Conservation (phyloP, 2,888 invertebrate species). For the Apocheima hispidaria region DNA sequence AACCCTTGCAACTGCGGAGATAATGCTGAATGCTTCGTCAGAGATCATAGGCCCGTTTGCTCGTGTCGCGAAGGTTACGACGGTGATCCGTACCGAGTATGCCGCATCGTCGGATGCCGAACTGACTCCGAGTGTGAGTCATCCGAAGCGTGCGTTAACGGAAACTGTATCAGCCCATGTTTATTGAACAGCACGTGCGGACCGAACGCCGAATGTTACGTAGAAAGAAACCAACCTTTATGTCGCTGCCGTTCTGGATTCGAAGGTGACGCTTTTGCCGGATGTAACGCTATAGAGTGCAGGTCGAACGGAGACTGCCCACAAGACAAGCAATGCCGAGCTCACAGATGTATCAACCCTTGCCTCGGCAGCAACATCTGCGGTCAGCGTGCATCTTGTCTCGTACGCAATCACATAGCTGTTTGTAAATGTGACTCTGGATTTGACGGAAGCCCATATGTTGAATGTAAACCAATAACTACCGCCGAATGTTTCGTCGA, state of each 20-base stretch:
- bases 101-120: constrained; percentile 93
- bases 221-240: constrained; percentile 89
- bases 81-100: constrained; percentile 94
- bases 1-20: constrained; percentile 95
- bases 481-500: constrained; percentile 93
- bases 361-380: constrained; percentile 92
- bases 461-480: constrained; percentile 91
- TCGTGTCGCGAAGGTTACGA: constrained; percentile 94
- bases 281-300: constrained; percentile 93
- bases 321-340: constrained; percentile 92
- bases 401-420: constrained; percentile 92
- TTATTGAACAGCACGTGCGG: constrained; percentile 92
- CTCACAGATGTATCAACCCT: constrained; percentile 94
- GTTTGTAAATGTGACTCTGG: constrained; percentile 94
- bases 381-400: constrained; percentile 91
- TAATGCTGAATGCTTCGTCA: constrained; percentile 93
- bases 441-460: constrained; percentile 92
- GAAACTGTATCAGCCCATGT: constrained; percentile 95
- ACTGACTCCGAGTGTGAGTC: constrained; percentile 93
- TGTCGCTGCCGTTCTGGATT: constrained; percentile 94
- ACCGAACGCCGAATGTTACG: constrained; percentile 93
- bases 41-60: constrained; percentile 94
- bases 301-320: constrained; percentile 95
- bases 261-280: constrained; percentile 91
- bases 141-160: constrained; percentile 93